Conservation (phyloP, 1,140 invertebrate species). For the Drosophila pruinosa region DNA sequence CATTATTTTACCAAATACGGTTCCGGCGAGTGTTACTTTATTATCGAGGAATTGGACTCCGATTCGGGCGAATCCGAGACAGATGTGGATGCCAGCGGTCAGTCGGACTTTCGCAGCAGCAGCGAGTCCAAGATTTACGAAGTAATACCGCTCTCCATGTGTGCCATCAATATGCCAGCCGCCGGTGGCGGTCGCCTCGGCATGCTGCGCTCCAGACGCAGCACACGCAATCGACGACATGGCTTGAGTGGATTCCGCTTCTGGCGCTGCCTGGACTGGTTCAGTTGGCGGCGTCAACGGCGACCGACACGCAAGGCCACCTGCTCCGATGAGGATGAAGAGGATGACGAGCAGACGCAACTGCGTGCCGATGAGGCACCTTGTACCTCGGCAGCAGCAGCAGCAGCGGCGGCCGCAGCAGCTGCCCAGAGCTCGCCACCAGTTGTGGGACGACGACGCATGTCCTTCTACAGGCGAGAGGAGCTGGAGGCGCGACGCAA, state of each 20-base stretch:
- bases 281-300: slow-evolving; percentile 31
- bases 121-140: slow-evolving; percentile 77
- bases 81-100: slow-evolving; percentile 68
- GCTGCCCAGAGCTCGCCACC: slow-evolving; percentile 38
- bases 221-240: slow-evolving; percentile 57
- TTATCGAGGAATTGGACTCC: slow-evolving; percentile 85
- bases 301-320: slow-evolving; percentile 26
- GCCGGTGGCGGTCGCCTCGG: slow-evolving; percentile 49
- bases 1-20: slow-evolving; percentile 96
- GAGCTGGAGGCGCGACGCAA: slow-evolving; percentile 82
- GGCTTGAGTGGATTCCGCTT: slow-evolving; percentile 35
- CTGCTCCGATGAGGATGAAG: slow-evolving; percentile 63
- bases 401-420: slow-evolving; percentile 49
- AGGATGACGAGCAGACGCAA: slow-evolving; percentile 74
- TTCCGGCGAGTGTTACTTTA: slow-evolving; percentile 92
- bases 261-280: slow-evolving; percentile 59
- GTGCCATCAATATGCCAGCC: slow-evolving; percentile 66
- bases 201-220: slow-evolving; percentile 46
- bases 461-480: slow-evolving; percentile 78
- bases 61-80: slow-evolving; percentile 85
- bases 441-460: slow-evolving; percentile 58
- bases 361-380: slow-evolving; percentile 55
- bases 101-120: slow-evolving; percentile 65
- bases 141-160: slow-evolving; percentile 78
- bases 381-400: slow-evolving; percentile 55